Base-by-base conservation (phyloP, 1,140 invertebrate species). In the Drosophila sp. region DNA sequence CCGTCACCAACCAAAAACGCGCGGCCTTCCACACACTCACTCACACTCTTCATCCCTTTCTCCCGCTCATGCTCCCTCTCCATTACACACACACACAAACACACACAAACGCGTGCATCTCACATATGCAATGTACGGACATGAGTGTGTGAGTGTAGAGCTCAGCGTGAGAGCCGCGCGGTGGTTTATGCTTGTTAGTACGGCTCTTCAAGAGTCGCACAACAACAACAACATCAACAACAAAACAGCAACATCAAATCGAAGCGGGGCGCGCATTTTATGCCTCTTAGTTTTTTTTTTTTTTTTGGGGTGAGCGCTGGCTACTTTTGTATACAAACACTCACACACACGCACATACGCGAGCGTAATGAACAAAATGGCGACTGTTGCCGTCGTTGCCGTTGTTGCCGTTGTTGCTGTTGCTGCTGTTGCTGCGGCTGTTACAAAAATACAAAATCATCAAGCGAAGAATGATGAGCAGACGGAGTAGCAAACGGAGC, bases 151-250 rank as follows among this genome's bases (percentile, higher is more conserved):
- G 46, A 29, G 46, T 29, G 27, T 13, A 50, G 50, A 65, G 51
- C 71, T 13, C 74, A 77, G 74, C 71, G 58, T 74, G 75, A 77
- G 71, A 77, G 74, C 70, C 53, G 43, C 64, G 76, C 66, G 80
- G 80, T 83, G 80, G 80, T 83, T 83, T 83, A 83, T 83, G 80
- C 80, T 79, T 83, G 80, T 83, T 83, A 83, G 72, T 65, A 66
- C 41, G 65, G 65, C 66, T 63, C 66, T 74, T 74, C 57, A 74
- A 70, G 65, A 46, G 72, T 57, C 57, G 41, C 67, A 69, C 72
- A 69, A 61, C 64, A 62, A 59, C 64, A 67, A 36, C 46, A 66
- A 59, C 71, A 66, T 1, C 21, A 21, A 21, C 21, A 21, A 64
- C 66, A 57, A 43, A 34, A 48, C 7, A 27, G 18, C 6, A 4